Percentiles rank a stretch among this genome's conserved stretches.
Conservation (phyloP, 64 coral and sea anemone genomes). For the Porites australiensis region DNA sequence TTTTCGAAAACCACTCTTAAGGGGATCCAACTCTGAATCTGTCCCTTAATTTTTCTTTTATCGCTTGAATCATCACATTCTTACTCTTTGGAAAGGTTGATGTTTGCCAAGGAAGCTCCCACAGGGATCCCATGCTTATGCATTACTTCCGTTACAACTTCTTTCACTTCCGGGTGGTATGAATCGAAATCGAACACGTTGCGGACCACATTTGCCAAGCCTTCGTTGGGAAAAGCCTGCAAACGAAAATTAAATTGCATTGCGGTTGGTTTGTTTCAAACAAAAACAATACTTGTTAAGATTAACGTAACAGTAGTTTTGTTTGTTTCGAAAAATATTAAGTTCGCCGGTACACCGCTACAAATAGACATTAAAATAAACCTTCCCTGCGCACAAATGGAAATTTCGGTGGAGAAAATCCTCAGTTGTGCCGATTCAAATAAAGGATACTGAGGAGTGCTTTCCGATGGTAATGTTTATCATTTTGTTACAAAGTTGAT, state of each 20-base stretch:
- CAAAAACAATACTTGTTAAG: too few relatives aligned
- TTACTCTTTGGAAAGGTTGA: conserved; percentile 97
- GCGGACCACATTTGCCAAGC: conserved; percentile 89
- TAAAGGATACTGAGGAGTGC: neutral
- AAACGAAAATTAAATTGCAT: neutral
- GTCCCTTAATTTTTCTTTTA: neutral
- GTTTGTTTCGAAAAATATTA: too few relatives aligned
- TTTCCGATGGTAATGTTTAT: neutral
- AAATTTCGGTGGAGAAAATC: neutral
- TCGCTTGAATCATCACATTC: neutral
- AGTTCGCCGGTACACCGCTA: too few relatives aligned
- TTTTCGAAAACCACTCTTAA: too few relatives aligned
- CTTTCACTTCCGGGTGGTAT: conserved; percentile 93
- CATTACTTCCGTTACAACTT: conserved; percentile 88
- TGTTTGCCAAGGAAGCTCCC: conserved; percentile 68
- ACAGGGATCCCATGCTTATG: conserved; percentile 98
- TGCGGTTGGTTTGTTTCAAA: too few relatives aligned
- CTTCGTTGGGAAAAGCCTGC: conserved; percentile 90
- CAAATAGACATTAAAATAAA: too few relatives aligned
- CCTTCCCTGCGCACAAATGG: too few relatives aligned
- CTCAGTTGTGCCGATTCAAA: neutral
- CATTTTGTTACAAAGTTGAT: neutral
- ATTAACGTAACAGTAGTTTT: too few relatives aligned
- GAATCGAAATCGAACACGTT: conserved; percentile 99
- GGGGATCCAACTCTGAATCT: too few relatives aligned